phyloP scores from a whole-genome alignment of 2,888 invertebrate genomes.

The Parnassius smintheus region DNA sequence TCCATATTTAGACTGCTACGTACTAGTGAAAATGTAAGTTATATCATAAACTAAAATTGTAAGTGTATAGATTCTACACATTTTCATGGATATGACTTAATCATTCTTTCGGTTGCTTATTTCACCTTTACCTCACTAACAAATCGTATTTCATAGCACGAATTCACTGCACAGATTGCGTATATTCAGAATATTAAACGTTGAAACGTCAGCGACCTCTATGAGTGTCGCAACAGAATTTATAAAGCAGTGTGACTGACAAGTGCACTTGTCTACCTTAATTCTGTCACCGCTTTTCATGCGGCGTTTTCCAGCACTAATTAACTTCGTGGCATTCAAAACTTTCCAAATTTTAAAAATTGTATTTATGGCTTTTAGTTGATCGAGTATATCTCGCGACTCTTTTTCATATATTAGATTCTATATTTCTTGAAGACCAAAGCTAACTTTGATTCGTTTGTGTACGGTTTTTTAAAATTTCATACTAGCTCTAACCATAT shows the following conservation, averaged over 20 bases:
- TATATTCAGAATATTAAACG: constrained; percentile 19
- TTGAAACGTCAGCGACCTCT: constrained; percentile 18
- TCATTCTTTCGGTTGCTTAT: no score
- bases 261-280: constrained; percentile 26
- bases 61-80: no score
- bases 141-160: background rate
- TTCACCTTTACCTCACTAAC: background rate
- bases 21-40: no score
- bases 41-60: no score
- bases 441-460: no score
- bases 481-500: no score
- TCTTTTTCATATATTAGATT: no score
- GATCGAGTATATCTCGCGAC: no score
- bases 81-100: no score
- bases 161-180: constrained; percentile 4
- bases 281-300: constrained; percentile 26
- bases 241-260: constrained; percentile 25
- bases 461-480: no score
- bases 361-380: constrained; percentile 2
- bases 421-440: no score
- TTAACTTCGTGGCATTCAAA: constrained; percentile 21
- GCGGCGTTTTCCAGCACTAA: constrained; percentile 23
- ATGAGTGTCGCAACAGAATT: constrained; percentile 20
- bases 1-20: no score
- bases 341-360: constrained; percentile 15